These are phyloP conservation scores for Genyomyrus donnyi DNA, from an alignment of 2,113 vertebrate genomes.

Conservation along the genomic window DNA sequence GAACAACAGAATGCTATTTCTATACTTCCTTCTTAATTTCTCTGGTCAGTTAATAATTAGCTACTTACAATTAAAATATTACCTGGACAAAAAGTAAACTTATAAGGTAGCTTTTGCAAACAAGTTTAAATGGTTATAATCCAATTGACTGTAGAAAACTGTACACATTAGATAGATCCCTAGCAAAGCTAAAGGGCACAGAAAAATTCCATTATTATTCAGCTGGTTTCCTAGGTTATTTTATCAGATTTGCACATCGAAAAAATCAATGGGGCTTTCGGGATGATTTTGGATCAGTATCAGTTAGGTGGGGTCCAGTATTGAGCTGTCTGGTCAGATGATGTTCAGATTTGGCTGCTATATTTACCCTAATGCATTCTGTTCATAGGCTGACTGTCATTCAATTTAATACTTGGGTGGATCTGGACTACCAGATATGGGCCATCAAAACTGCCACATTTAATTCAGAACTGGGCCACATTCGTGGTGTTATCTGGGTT, in stretches of 20 bases:
- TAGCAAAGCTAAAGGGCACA: not conserved
- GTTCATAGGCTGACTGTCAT: not conserved
- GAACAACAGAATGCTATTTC: not conserved
- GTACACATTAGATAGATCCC: not conserved
- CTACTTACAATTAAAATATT: not conserved
- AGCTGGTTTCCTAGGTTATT: not conserved
- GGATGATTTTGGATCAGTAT: not conserved
- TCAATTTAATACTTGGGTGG: not conserved
- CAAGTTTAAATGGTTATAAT: not conserved
- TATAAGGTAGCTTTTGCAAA: not conserved
- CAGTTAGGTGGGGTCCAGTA: not conserved
- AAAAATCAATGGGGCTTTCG: not conserved
- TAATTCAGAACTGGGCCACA: constrained; percentile 6
- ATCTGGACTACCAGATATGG: constrained; percentile 8
- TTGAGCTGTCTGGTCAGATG: not conserved
- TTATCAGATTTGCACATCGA: not conserved
- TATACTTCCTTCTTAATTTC: not conserved
- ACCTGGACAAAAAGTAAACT: not conserved
- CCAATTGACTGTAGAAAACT: not conserved
- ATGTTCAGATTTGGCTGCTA: not conserved
- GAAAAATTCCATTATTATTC: not conserved
- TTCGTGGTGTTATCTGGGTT: not conserved
- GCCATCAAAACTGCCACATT: constrained; percentile 9
- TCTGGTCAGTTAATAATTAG: not conserved
- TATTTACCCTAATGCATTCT: not conserved